Evolutionary conservation across 2,797 vertebrate species (phyloP), one percentile per base, ranked within the genome.

Genomic region (Kryptolebias ocellatus): DNA sequence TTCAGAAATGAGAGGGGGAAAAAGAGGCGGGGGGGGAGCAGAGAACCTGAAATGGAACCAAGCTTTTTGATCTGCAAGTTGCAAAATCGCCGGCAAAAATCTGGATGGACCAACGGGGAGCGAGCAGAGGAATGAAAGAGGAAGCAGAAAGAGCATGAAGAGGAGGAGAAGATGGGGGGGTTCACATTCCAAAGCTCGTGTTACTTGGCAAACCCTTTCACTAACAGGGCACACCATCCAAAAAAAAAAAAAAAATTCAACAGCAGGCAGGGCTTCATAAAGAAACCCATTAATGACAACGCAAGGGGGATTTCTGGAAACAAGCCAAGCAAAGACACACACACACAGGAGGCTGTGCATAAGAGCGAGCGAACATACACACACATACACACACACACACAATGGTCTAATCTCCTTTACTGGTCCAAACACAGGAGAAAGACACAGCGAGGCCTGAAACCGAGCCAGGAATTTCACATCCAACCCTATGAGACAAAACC

Each of bases 261-360:
- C 64, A 75, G 64, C 64, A 73, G 66, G 75, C 75, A 64, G 50
- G 64, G 72, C 60, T 83, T 78, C 11, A 64, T 67, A 75, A 75
- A 72, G 72, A 83, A 83, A 81, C 45, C 63, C 76, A 88, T 83
- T 86, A 89, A 86, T 81, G 76, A 87, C 79, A 80, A 75, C 53
- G 73, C 61, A 67, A 72, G 45, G 64, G 67, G 72, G 68, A 70
- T 74, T 72, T 49, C 20, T 71, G 76, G 72, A 62, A 84, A 78
- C 49, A 58, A 57, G 68, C 71, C 77, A 70, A 54, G 49, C 77
- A 68, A 29, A 63, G 52, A 77, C 46, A 66, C 62, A 80, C 81
- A 68, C 70, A 81, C 70, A 78, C 71, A 44, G 49, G 55, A 71
- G 61, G 64, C 63, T 46, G 28, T 44, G 42, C 53, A 11, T 29